phyloP scores from a whole-genome alignment of 2,797 vertebrate genomes.

The Anguilla marmorata region DNA sequence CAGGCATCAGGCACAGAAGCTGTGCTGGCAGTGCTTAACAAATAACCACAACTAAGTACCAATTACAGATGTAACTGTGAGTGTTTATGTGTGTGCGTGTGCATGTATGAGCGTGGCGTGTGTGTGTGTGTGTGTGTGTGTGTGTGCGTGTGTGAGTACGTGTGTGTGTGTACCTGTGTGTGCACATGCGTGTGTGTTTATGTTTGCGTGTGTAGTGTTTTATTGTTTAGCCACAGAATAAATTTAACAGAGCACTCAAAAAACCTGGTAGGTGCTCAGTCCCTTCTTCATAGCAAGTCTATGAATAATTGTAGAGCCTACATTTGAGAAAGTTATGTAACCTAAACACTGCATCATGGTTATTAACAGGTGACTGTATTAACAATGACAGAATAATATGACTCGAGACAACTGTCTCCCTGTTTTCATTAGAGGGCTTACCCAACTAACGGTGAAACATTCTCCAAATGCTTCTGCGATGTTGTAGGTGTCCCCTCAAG shows the following conservation, averaged over 20 bases:
- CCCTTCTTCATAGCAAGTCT: neutral
- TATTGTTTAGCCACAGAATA: neutral
- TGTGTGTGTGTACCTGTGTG: slow-evolving; percentile 20
- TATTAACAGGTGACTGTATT: neutral
- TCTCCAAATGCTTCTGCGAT: neutral
- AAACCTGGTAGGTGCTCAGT: neutral
- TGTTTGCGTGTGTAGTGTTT: neutral
- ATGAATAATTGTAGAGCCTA: neutral
- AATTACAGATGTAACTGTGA: slow-evolving; percentile 44
- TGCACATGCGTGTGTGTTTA: neutral
- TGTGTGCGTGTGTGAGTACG: neutral
- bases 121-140: slow-evolving; percentile 25
- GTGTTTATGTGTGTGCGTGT: slow-evolving; percentile 56
- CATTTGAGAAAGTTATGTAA: neutral
- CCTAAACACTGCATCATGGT: neutral
- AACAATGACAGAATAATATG: neutral
- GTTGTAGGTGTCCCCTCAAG: neutral
- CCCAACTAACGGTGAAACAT: neutral
- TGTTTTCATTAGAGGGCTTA: neutral
- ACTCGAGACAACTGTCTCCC: neutral
- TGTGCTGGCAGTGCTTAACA: neutral
- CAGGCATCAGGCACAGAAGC: neutral
- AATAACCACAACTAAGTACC: neutral
- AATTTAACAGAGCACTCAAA: neutral
- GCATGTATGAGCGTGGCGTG: slow-evolving; percentile 30